phyloP scores from a whole-genome alignment of 1,140 invertebrate species.

The Sitobion miscanthi region DNA sequence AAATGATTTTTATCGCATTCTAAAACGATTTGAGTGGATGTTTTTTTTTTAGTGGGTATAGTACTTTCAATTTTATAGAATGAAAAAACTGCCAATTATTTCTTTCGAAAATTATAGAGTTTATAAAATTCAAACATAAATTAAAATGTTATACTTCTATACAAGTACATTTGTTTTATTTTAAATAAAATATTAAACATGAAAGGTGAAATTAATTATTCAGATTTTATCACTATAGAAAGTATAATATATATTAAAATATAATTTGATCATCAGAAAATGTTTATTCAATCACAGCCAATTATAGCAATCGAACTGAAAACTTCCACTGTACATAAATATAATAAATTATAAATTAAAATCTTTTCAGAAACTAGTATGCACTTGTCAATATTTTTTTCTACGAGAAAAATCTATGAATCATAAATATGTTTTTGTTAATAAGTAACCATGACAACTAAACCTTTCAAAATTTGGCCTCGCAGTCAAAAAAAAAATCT shows the following conservation, averaged over 20 bases:
- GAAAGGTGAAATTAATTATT: not conserved
- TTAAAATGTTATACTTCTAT: not conserved
- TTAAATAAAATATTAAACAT: not conserved
- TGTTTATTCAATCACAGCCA: not conserved
- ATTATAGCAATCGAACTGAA: not conserved
- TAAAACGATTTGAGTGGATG: not conserved
- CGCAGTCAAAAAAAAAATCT: no score
- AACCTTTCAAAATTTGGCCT: no score
- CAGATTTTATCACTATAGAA: not conserved
- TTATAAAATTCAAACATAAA: not conserved
- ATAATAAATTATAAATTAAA: no score
- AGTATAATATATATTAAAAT: not conserved
- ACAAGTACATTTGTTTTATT: not conserved
- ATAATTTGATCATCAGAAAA: not conserved
- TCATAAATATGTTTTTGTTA: no score
- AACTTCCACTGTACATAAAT: not conserved
- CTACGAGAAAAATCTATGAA: no score
- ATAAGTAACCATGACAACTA: no score
- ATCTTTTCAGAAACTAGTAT: no score
- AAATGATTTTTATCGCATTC: conserved; percentile 12
- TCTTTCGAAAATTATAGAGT: not conserved
- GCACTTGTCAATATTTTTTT: no score
- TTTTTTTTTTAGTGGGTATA: not conserved
- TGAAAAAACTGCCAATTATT: not conserved
- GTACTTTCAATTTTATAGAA: not conserved